Evolutionary conservation across 2,888 invertebrate genomes (phyloP).

Genomic region (Dasypolia templi): DNA sequence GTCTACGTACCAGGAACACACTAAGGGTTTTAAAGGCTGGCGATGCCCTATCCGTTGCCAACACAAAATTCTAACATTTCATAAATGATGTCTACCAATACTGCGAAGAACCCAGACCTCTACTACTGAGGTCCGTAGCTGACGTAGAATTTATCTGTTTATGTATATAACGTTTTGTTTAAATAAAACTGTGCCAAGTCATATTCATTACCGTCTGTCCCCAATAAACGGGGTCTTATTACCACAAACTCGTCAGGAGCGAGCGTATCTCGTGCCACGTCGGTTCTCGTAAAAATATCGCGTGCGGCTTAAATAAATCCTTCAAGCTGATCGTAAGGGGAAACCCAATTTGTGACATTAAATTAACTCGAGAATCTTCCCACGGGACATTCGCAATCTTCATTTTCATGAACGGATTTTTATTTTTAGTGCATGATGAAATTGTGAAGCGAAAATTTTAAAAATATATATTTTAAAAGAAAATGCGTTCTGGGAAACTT

Average conservation of each 20-base stretch:
- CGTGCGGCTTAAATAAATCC: constrained; percentile 69
- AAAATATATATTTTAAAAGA: background rate
- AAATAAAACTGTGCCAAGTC: background rate
- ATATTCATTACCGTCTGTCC: constrained; percentile 6
- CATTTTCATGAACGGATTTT: constrained; percentile 69
- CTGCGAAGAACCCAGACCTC: too few relatives aligned
- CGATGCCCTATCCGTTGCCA: too few relatives aligned
- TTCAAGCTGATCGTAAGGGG: constrained; percentile 68
- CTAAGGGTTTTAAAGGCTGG: too few relatives aligned
- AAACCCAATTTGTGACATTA: constrained; percentile 73
- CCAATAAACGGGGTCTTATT: constrained; percentile 27
- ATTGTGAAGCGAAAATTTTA: constrained; percentile 1
- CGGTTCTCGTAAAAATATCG: constrained; percentile 66
- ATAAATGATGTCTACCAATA: too few relatives aligned
- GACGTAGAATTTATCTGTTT: too few relatives aligned
- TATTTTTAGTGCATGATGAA: constrained; percentile 55
- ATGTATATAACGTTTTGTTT: too few relatives aligned
- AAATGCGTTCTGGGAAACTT: background rate
- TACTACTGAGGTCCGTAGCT: too few relatives aligned
- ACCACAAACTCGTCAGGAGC: constrained; percentile 19
- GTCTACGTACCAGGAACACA: too few relatives aligned
- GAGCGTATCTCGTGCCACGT: constrained; percentile 36
- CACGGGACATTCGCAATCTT: constrained; percentile 64
- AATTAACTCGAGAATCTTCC: constrained; percentile 65
- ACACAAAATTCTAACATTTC: too few relatives aligned